Conservation (phyloP, 2,888 invertebrate genomes). For the Mesodorylaimus sp. region DNA sequence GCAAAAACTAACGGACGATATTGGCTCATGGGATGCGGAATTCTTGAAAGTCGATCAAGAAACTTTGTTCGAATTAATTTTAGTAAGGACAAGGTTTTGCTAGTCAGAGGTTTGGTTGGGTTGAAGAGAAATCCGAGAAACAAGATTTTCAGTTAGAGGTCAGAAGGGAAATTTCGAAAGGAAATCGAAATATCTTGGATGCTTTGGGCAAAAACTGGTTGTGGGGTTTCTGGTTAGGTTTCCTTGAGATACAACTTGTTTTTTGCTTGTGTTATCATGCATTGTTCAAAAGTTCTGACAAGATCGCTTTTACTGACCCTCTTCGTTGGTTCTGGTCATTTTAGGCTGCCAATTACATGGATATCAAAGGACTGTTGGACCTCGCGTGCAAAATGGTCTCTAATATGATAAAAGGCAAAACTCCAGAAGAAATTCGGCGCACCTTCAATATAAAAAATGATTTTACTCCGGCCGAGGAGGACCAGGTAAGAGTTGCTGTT, state of each 20-base stretch:
- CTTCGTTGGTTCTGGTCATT: no score
- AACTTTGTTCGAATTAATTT: constrained; percentile 78
- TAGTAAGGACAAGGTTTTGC: constrained; percentile 36
- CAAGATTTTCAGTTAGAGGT: neutral
- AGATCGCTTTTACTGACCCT: no score
- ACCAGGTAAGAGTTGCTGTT: no score
- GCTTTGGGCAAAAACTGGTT: no score
- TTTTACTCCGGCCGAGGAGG: constrained; percentile 69
- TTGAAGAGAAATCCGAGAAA: no score
- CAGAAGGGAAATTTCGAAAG: no score
- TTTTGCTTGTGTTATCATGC: no score
- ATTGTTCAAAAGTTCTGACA: no score
- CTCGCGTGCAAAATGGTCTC: constrained; percentile 75
- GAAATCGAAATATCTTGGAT: no score
- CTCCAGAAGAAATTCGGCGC: constrained; percentile 40
- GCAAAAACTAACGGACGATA: constrained; percentile 95
- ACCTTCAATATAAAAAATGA: constrained; percentile 42
- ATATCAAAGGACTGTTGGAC: constrained; percentile 77
- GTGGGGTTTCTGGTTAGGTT: no score
- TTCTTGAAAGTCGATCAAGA: constrained; percentile 96
- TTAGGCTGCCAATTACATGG: constrained; percentile 78
- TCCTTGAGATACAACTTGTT: no score
- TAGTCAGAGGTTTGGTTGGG: neutral
- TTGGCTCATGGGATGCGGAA: constrained; percentile 96
- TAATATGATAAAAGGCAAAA: constrained; percentile 42